A percentile compares a stretch with the other conserved stretches of the same genome.
These are phyloP conservation scores for Neodontobutis hainanensis DNA, from an alignment of 2,113 vertebrate species.

Conservation along the genomic window DNA sequence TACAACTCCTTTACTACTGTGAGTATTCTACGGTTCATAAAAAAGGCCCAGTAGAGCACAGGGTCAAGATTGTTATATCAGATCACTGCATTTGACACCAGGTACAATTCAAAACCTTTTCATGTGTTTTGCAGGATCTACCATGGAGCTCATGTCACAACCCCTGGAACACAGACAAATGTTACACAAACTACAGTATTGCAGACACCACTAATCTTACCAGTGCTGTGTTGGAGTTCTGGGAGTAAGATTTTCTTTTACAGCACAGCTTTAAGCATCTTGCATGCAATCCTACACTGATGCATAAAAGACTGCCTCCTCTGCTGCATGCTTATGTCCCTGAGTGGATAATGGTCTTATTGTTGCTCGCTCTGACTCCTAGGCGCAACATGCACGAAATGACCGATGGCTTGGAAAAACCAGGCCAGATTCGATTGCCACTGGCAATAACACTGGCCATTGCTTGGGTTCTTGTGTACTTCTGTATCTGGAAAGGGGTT, in stretches of 20 bases:
- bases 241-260: slow-evolving; percentile 88
- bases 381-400: slow-evolving; percentile 98
- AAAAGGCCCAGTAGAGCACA: slow-evolving; percentile 1
- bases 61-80: slow-evolving; percentile 23
- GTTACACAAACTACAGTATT: slow-evolving; percentile 94
- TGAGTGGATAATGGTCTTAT: slow-evolving; percentile 49
- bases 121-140: slow-evolving; percentile 80
- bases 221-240: slow-evolving; percentile 94
- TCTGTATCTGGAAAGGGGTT: slow-evolving; percentile 99
- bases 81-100: neutral
- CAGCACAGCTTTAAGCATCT: slow-evolving; percentile 35
- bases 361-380: slow-evolving; percentile 68
- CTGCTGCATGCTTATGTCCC: slow-evolving; percentile 38
- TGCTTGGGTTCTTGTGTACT: slow-evolving; percentile 97
- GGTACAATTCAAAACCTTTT: neutral
- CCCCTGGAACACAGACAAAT: slow-evolving; percentile 94
- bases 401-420: slow-evolving; percentile 95
- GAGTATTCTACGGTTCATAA: slow-evolving; percentile 73
- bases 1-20: slow-evolving; percentile 95
- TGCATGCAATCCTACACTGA: slow-evolving; percentile 42
- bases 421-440: slow-evolving; percentile 92
- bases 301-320: slow-evolving; percentile 40
- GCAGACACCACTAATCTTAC: slow-evolving; percentile 92
- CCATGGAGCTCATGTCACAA: slow-evolving; percentile 97
- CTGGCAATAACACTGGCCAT: slow-evolving; percentile 95